Conservation (phyloP, 2,797 vertebrate genomes). For the Enteromius unitaeniatus region DNA sequence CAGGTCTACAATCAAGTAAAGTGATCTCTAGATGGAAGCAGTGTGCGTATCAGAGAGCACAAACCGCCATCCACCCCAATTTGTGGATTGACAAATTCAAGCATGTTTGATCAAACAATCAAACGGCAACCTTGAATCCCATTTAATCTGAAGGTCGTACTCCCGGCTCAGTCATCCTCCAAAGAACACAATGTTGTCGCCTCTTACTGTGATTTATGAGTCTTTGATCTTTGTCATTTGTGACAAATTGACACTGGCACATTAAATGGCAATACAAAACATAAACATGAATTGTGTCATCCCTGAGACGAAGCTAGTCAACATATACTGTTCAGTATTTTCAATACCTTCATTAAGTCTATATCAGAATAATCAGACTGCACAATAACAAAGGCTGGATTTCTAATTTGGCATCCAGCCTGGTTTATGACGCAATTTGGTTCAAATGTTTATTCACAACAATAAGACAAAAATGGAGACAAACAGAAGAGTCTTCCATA, state of each 20-base stretch:
- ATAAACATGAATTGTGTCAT: slow-evolving; percentile 67
- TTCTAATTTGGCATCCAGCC: slow-evolving; percentile 75
- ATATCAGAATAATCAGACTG: slow-evolving; percentile 70
- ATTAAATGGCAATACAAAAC: slow-evolving; percentile 76
- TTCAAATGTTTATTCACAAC: background rate
- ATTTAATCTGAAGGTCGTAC: slow-evolving; percentile 39
- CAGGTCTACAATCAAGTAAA: background rate
- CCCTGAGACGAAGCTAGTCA: slow-evolving; percentile 66
- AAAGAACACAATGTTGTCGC: background rate
- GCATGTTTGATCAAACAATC: slow-evolving; percentile 33
- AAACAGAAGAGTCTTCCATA: background rate
- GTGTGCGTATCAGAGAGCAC: background rate
- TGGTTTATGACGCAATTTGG: background rate
- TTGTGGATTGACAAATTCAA: slow-evolving; percentile 22
- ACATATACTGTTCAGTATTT: slow-evolving; percentile 77
- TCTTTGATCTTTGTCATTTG: slow-evolving; percentile 68
- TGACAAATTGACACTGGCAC: slow-evolving; percentile 61
- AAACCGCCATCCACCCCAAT: background rate
- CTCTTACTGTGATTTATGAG: slow-evolving; percentile 49
- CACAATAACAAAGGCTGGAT: background rate
- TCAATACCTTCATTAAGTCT: slow-evolving; percentile 76
- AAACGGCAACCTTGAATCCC: slow-evolving; percentile 7
- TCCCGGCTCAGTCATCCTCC: background rate
- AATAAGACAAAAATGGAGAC: slow-evolving; percentile 10
- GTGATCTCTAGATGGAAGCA: background rate